These are phyloP conservation scores for Drosophila recens DNA, from an alignment of 2,888 invertebrate genomes.

Conservation along the genomic window DNA sequence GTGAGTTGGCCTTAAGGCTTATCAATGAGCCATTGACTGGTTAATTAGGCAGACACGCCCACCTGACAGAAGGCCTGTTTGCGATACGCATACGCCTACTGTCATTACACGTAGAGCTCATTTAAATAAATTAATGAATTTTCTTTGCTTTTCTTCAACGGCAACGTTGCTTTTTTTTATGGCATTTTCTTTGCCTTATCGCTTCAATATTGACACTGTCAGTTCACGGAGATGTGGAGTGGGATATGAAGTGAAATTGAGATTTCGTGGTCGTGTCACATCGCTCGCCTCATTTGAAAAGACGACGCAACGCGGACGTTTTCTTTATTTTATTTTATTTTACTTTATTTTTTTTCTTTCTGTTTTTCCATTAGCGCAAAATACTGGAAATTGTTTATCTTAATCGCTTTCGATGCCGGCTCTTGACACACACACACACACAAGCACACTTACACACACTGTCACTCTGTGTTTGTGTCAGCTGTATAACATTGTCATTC, in stretches of 20 bases:
- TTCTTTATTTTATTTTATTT: not conserved
- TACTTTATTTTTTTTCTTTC: slow-evolving; percentile 12
- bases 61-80: slow-evolving; percentile 27
- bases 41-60: slow-evolving; percentile 64
- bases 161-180: slow-evolving; percentile 55
- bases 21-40: slow-evolving; percentile 65
- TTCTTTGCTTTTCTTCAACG: slow-evolving; percentile 55
- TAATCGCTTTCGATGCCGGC: slow-evolving; percentile 65
- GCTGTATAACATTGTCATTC: slow-evolving; percentile 33
- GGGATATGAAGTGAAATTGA: slow-evolving; percentile 42
- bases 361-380: slow-evolving; percentile 66
- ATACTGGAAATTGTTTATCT: slow-evolving; percentile 72
- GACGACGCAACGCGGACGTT: slow-evolving; percentile 17
- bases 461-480: slow-evolving; percentile 9
- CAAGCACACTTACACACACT: not conserved
- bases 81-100: slow-evolving; percentile 46
- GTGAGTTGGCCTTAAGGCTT: slow-evolving; percentile 40
- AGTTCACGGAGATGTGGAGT: slow-evolving; percentile 11
- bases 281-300: slow-evolving; percentile 66
- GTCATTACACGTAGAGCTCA: slow-evolving; percentile 74
- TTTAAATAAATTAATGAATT: slow-evolving; percentile 78
- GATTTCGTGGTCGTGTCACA: slow-evolving; percentile 71
- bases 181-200: slow-evolving; percentile 65
- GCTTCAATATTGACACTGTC: slow-evolving; percentile 68
- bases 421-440: slow-evolving; percentile 5